Evolutionary conservation across 2,113 vertebrate genomes (phyloP), one percentile per base, ranked within the genome.

Genomic region (Engraulis encrasicolus): DNA sequence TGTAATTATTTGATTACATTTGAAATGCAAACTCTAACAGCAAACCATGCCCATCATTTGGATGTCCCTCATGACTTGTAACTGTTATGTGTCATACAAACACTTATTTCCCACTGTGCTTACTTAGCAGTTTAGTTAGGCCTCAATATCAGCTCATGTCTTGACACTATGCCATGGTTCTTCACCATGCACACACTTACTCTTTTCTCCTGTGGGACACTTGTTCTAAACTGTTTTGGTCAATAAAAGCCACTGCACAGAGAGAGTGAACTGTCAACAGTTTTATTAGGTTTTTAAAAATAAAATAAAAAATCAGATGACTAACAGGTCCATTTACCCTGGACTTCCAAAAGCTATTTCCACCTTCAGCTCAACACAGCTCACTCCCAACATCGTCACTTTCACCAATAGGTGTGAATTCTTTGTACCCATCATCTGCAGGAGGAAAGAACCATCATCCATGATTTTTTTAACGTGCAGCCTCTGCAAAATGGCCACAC

Each of bases 211-310:
- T 5, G 9, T 9, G 40, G 40, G 3, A 45, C 40, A n/a, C 23
- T 23, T 27, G n/a, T 27, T 66, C 58, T 66, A 66, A 9, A 31
- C 23, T 74, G 5, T 17, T 74, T n/a, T 27, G 34, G 6, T 74
- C 66, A 74, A 74, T 74, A 74, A 74, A 66, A 31, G 11, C 66
- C 27, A 36, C 66, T 36, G 14, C 31, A 74, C 66, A 74, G 66
- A 74, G 15, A 58, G 34, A 34, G 31, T 36, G 2, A 74, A 74
- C 66, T 74, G 61, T 71, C 23, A 74, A 74, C 61, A 34, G 66
- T 74, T 74, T 74, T 74, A 89, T 91, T 58, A 78, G 85, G 90
- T 92, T 90, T 86, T 89, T 87, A 85, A 90, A 85, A 82, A 79
- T 91, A 89, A 38, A 37, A 83, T 15, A 34, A 17, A 17, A 36